Evolutionary conservation across 64 coral and sea anemone species (phyloP), one percentile per base, ranked within the genome.

Genomic region (Catalaphyllia jardinei): DNA sequence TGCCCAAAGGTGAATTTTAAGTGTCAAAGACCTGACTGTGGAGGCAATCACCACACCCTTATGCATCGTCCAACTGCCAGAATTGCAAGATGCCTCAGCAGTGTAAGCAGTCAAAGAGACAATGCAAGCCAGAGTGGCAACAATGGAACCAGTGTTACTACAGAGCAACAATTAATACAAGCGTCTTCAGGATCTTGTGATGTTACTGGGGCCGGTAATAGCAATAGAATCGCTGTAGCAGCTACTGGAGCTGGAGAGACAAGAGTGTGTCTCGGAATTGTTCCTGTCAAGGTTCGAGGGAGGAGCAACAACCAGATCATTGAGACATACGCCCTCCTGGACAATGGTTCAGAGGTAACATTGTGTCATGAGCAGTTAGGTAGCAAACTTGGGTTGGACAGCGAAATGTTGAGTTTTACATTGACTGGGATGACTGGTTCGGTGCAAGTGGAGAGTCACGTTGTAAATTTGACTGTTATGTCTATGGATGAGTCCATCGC

Each of bases 201-300:
- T 19, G 60, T 31, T 31, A 54, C 29, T 29, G 27, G 30, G n/a
- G 27, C 29, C 29, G 49, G 75, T 61, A 30, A 19, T 20, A 31
- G 18, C 62, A 28, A 15, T 14, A 30, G 17, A 20, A 30, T 18
- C 16, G 29, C 86, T 60, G 86, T 76, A 19, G 86, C 86, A 5
- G 86, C 86, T 1, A 60, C 86, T 42, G 33, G 74, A 8, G 87
- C 74, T 13, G 87, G 30, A 38, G 87, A 65, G 50, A 78, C 14
- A 1, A 10, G 55, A 78, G 22, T 78, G 24, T 78, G 87, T 78
- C 55, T 88, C 38, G 87, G 87, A 11, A 76, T 65, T 35, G 2
- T 78, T 46, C 87, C 87, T 39, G 74, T 88, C 12, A 75, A 61
- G 18, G 87, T 88, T 61, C 52, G 35, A 88, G 29, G 74, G 35